These are phyloP conservation scores for Leptopilina drosophilae DNA, from an alignment of 2,888 invertebrate species.

Conservation along the genomic window DNA sequence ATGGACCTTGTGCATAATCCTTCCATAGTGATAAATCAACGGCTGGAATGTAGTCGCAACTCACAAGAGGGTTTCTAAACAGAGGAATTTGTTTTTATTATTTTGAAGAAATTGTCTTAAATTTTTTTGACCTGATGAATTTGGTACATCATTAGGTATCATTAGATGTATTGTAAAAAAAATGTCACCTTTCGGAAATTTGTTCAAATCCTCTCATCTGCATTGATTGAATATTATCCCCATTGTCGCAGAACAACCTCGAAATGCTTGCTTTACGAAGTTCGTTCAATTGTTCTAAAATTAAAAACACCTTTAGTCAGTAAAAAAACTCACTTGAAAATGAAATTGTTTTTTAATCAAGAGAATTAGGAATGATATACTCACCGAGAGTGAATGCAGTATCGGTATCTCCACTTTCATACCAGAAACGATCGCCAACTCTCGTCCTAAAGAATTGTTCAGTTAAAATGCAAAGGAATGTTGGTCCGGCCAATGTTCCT, in stretches of 20 bases:
- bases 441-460: constrained; percentile 93
- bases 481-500: constrained; percentile 90
- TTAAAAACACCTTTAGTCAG: too few relatives aligned
- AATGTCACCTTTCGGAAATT: constrained; percentile 80
- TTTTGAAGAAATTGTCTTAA: too few relatives aligned
- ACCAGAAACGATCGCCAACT: constrained; percentile 92
- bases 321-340: not conserved
- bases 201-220: constrained; percentile 79
- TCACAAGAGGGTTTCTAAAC: constrained; percentile 82
- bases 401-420: constrained; percentile 83
- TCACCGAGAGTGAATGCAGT: constrained; percentile 83
- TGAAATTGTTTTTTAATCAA: too few relatives aligned
- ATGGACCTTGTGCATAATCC: constrained; percentile 62
- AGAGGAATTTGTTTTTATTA: too few relatives aligned
- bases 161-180: constrained; percentile 44
- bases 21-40: constrained; percentile 83
- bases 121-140: too few relatives aligned
- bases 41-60: constrained; percentile 82
- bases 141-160: too few relatives aligned
- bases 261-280: constrained; percentile 88
- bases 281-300: constrained; percentile 83
- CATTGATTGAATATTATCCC: constrained; percentile 77
- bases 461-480: constrained; percentile 91
- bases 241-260: constrained; percentile 89
- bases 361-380: constrained; percentile 14